Evolutionary conservation across 2,888 invertebrate species (phyloP).

Genomic region (Eupithecia subumbrata): DNA sequence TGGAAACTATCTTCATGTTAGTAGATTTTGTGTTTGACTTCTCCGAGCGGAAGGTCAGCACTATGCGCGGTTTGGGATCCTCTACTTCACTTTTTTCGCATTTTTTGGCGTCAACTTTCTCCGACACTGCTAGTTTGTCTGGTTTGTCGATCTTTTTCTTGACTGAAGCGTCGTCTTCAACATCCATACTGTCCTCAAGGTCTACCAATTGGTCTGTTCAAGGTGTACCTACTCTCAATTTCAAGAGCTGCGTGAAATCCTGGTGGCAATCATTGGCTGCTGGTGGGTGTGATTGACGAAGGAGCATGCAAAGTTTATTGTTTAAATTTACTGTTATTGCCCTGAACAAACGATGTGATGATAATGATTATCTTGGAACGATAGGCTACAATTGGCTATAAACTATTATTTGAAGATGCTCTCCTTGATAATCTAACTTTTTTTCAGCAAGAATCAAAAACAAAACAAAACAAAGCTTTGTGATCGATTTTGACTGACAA

Average conservation of each 20-base stretch:
- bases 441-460: neutral
- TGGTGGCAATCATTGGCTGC: constrained; percentile 4
- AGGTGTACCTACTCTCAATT: constrained; percentile 44
- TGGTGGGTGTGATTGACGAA: neutral
- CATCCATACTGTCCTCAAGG: constrained; percentile 73
- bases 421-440: no score
- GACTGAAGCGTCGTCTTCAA: constrained; percentile 60
- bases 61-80: constrained; percentile 84
- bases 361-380: neutral
- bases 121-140: constrained; percentile 60
- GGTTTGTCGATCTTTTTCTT: constrained; percentile 69
- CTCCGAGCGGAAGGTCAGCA: constrained; percentile 85
- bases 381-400: neutral
- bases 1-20: constrained; percentile 81
- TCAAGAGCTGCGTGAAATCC: constrained; percentile 4
- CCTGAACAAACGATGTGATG: neutral
- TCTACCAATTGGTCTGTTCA: constrained; percentile 46
- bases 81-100: constrained; percentile 63
- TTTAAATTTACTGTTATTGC: neutral
- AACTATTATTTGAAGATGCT: neutral
- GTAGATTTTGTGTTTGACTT: constrained; percentile 81
- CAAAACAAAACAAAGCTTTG: neutral
- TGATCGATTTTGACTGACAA: neutral
- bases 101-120: constrained; percentile 64
- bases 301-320: neutral